A percentile compares a stretch with the other conserved stretches of the same genome.
phyloP scores from a whole-genome alignment of 2,113 vertebrate species.

The Chrysemys picta region DNA sequence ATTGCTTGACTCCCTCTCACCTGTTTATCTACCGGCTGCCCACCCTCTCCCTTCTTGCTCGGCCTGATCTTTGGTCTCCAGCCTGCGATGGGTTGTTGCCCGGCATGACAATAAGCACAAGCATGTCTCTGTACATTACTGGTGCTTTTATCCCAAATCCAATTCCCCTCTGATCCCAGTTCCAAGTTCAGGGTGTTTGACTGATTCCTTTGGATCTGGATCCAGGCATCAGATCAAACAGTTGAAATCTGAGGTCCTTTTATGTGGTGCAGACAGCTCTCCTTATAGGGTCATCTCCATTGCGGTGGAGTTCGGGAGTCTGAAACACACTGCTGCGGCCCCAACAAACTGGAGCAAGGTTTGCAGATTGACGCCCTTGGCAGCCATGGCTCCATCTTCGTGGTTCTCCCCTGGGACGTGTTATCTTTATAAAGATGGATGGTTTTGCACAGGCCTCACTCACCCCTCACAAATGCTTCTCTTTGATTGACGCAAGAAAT shows the following conservation, averaged over 20 bases:
- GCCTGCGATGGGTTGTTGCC: background rate
- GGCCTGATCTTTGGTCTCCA: background rate
- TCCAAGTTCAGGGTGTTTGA: background rate
- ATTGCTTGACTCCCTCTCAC: background rate
- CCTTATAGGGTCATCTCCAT: background rate
- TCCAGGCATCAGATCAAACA: background rate
- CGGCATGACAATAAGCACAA: too few relatives aligned
- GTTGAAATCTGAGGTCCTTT: background rate
- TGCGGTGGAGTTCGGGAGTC: background rate
- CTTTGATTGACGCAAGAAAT: constrained; percentile 61
- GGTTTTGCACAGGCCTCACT: background rate
- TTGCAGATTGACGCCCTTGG: background rate
- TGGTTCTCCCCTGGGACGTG: background rate
- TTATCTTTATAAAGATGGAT: constrained; percentile 40
- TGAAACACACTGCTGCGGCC: background rate
- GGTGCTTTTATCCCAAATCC: background rate
- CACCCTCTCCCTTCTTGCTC: background rate
- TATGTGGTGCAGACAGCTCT: background rate
- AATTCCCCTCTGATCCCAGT: background rate
- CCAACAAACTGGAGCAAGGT: background rate
- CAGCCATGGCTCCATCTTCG: background rate
- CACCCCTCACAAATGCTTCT: background rate
- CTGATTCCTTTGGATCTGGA: background rate
- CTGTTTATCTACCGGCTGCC: background rate
- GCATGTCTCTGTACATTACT: background rate